Evolutionary conservation across 37 sponge, comb jelly and placozoan species (phyloP).

Genomic region (Ianthella basta): DNA sequence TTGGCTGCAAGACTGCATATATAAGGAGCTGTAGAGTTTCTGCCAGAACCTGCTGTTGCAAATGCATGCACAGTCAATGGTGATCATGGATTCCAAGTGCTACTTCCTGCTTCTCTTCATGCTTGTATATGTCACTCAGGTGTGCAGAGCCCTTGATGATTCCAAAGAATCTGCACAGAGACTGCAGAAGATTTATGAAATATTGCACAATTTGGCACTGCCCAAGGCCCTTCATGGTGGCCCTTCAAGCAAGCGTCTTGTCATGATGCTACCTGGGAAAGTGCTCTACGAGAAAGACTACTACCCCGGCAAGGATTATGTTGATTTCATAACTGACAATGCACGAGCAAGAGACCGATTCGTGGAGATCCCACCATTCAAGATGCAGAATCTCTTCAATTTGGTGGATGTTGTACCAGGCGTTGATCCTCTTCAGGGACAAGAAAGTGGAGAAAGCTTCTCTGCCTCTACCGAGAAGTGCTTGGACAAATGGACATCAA

Average conservation of each 20-base stretch:
- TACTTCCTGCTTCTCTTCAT: no score
- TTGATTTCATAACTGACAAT: slow-evolving; percentile 3
- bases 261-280: slow-evolving; percentile 61
- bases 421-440: slow-evolving; percentile 33
- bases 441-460: slow-evolving; percentile 60
- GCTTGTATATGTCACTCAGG: no score
- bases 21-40: no score
- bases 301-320: slow-evolving; percentile 52
- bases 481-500: slow-evolving; percentile 40
- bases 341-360: neutral
- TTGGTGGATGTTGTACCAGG: slow-evolving; percentile 57
- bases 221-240: neutral
- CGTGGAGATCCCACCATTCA: slow-evolving; percentile 43
- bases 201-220: slow-evolving; percentile 26
- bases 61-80: no score
- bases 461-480: slow-evolving; percentile 32
- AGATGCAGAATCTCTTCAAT: slow-evolving; percentile 61
- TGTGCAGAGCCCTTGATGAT: neutral
- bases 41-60: no score
- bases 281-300: slow-evolving; percentile 62
- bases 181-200: slow-evolving; percentile 29
- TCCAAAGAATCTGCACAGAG: neutral
- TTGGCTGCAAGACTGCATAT: no score
- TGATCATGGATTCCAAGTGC: no score
- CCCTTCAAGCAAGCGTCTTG: slow-evolving; percentile 26